Evolutionary conservation across 2,113 vertebrate species (phyloP).

Genomic region (Erinaceus europaeus): DNA sequence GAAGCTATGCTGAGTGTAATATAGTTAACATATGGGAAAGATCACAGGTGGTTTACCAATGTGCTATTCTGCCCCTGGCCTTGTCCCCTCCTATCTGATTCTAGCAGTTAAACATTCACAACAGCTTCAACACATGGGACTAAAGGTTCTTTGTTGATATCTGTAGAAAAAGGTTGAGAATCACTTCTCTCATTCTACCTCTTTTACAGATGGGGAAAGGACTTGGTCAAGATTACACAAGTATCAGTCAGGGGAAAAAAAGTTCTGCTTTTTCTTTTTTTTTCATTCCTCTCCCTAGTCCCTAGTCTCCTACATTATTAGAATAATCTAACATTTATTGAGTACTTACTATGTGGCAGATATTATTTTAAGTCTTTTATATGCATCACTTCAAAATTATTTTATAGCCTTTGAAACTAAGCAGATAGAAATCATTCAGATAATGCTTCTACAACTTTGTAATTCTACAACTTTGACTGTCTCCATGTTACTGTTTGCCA

Average conservation of each 20-base stretch:
- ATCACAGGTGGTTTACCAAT: slow-evolving; percentile 52
- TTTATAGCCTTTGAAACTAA: slow-evolving; percentile 35
- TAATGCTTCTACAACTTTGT: slow-evolving; percentile 25
- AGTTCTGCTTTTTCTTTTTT: neutral
- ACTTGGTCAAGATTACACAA: neutral
- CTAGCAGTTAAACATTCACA: slow-evolving; percentile 44
- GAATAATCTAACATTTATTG: neutral
- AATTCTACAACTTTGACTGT: neutral
- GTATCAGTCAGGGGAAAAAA: slow-evolving; percentile 10
- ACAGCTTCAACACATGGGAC: slow-evolving; percentile 29
- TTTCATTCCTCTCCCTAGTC: too few species aligned
- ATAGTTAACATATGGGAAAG: slow-evolving; percentile 3
- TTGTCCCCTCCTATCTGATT: neutral
- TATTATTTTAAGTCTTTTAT: slow-evolving; percentile 10
- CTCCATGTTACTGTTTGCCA: neutral
- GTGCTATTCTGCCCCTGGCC: slow-evolving; percentile 37
- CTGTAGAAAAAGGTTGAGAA: neutral
- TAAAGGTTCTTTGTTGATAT: slow-evolving; percentile 43
- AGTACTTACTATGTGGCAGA: neutral
- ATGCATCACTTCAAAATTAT: slow-evolving; percentile 9
- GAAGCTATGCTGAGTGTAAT: neutral
- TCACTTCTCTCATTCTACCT: neutral
- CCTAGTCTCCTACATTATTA: neutral
- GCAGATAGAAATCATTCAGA: slow-evolving; percentile 27
- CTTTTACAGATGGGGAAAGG: slow-evolving; percentile 10